Evolutionary conservation across 2,113 vertebrate species (phyloP).

Genomic region (Callocephalon fimbriatum): DNA sequence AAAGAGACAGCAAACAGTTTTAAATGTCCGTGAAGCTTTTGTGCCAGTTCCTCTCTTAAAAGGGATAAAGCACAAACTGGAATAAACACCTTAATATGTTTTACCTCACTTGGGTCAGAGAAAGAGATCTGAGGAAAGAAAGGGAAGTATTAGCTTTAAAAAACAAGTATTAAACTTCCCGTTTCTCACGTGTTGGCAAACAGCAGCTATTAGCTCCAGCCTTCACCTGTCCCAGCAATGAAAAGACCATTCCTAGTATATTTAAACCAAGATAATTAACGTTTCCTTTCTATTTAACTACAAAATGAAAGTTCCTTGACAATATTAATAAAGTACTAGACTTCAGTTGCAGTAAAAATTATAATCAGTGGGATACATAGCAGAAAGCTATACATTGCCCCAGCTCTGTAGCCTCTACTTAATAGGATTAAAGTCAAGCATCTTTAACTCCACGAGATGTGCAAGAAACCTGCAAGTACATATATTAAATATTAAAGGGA

Average conservation of each 20-base stretch:
- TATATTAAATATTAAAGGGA: neutral
- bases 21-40: neutral
- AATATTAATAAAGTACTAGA: neutral
- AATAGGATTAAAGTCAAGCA: neutral
- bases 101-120: conserved; percentile 60
- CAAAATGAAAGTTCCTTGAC: neutral
- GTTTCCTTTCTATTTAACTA: neutral
- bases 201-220: neutral
- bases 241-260: neutral
- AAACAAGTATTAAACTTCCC: neutral
- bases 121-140: conserved; percentile 30
- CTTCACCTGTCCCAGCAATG: neutral
- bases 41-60: neutral
- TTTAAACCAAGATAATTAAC: neutral
- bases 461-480: neutral
- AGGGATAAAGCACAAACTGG: neutral
- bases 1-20: neutral
- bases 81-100: conserved; percentile 61
- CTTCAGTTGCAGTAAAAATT: neutral
- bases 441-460: neutral
- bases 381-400: neutral
- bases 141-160: neutral
- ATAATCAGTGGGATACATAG: neutral
- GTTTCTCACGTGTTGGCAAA: neutral
- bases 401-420: neutral